Conservation (phyloP, 2,888 invertebrate species). For the Petrolisthes manimaculis region DNA sequence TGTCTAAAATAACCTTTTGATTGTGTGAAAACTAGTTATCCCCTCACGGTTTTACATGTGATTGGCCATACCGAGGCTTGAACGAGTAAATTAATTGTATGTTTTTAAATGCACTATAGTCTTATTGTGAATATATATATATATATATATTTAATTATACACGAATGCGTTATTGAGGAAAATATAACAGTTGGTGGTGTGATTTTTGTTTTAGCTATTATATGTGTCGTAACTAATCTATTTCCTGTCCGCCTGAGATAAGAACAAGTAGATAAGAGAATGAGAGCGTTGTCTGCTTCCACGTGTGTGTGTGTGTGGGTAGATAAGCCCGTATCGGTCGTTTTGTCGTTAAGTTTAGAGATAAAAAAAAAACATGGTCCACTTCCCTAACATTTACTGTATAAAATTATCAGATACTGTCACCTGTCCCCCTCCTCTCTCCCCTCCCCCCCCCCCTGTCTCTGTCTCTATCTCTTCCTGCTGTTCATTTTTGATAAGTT, state of each 20-base stretch:
- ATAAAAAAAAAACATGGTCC: not conserved
- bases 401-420: too few relatives aligned
- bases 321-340: not conserved
- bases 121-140: not conserved
- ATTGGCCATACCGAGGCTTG: too few relatives aligned
- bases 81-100: too few relatives aligned
- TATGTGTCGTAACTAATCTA: not conserved
- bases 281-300: conserved; percentile 6
- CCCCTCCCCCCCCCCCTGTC: too few relatives aligned
- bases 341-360: conserved; percentile 5
- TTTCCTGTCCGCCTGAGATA: conserved; percentile 1
- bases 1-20: too few relatives aligned
- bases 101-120: not conserved
- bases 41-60: too few relatives aligned
- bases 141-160: not conserved
- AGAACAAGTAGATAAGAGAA: not conserved
- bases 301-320: not conserved
- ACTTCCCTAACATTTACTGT: not conserved
- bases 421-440: too few relatives aligned
- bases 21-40: too few relatives aligned
- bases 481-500: too few relatives aligned
- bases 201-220: not conserved
- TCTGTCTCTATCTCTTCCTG: too few relatives aligned
- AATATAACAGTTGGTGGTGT: not conserved
- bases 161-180: not conserved